These are phyloP conservation scores for Adoxophyes honmai DNA, from an alignment of 1,140 invertebrate species.

Conservation along the genomic window DNA sequence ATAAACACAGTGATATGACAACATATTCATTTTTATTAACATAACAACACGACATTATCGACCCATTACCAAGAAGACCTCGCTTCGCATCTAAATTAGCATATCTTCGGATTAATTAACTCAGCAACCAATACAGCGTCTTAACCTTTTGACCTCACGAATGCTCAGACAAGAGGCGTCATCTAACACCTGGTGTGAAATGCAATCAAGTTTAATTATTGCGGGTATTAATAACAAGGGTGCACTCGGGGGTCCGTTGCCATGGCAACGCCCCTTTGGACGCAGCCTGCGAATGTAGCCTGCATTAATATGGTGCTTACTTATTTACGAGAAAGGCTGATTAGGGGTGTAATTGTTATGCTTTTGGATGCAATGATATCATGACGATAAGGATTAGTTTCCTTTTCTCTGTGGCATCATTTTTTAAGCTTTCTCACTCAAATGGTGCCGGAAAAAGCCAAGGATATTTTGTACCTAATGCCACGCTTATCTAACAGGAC, in stretches of 20 bases:
- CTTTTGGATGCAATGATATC: constrained; percentile 27
- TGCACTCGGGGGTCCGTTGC: constrained; percentile 62
- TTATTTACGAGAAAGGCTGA: constrained; percentile 67
- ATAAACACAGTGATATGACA: no score
- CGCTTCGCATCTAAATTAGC: no score
- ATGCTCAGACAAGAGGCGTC: constrained; percentile 51
- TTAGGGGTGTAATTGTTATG: constrained; percentile 55
- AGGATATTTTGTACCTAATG: no score
- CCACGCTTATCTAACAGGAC: no score
- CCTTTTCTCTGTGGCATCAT: no score
- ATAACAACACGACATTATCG: no score
- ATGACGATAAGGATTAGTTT: no score
- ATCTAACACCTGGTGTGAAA: constrained; percentile 74
- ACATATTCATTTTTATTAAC: no score
- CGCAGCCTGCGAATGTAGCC: constrained; percentile 55
- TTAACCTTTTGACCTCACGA: background rate
- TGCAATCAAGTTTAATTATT: constrained; percentile 77
- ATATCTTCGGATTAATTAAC: background rate
- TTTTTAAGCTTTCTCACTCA: no score
- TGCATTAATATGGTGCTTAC: constrained; percentile 52
- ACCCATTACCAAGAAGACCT: no score
- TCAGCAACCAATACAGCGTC: background rate
- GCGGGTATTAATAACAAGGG: constrained; percentile 75
- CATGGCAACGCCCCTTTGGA: constrained; percentile 61
- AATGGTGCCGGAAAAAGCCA: no score